Percentiles rank a stretch among this genome's conserved stretches.
Evolutionary conservation across 2,113 vertebrate genomes (phyloP).

Genomic region (Cochlearius cochlearius): DNA sequence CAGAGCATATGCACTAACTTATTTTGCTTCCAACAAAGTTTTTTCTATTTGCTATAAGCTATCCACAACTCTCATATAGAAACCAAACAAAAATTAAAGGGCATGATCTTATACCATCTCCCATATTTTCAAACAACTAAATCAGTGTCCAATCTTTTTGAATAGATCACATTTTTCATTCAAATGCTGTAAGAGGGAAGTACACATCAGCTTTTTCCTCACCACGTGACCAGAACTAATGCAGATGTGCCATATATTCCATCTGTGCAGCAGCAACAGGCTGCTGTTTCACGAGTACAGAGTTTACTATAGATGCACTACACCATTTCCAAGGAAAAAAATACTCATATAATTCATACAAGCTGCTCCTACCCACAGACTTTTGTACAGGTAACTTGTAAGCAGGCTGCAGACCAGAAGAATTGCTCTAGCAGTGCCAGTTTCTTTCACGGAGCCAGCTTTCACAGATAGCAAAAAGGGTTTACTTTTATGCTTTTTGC

Average conservation of each 20-base stretch:
- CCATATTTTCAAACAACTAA: neutral
- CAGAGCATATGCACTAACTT: neutral
- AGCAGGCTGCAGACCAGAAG: neutral
- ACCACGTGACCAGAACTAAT: neutral
- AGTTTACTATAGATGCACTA: neutral
- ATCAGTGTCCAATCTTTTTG: neutral
- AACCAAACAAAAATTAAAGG: neutral
- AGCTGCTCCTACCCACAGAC: neutral
- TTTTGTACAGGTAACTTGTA: neutral
- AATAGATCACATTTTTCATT: neutral
- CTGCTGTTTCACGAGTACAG: fast-evolving
- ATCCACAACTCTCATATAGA: neutral
- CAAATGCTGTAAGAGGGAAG: neutral
- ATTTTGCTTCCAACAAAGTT: neutral
- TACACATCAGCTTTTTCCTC: neutral
- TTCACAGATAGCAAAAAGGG: neutral
- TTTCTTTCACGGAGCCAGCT: neutral
- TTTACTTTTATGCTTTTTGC: neutral
- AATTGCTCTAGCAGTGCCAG: neutral
- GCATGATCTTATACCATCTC: neutral
- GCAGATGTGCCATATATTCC: neutral
- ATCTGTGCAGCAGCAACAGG: neutral
- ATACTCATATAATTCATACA: neutral
- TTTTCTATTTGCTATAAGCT: neutral
- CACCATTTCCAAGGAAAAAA: neutral